Evolutionary conservation across 2,888 invertebrate genomes (phyloP), one percentile per base, ranked within the genome.

Genomic region (Amiota communis): DNA sequence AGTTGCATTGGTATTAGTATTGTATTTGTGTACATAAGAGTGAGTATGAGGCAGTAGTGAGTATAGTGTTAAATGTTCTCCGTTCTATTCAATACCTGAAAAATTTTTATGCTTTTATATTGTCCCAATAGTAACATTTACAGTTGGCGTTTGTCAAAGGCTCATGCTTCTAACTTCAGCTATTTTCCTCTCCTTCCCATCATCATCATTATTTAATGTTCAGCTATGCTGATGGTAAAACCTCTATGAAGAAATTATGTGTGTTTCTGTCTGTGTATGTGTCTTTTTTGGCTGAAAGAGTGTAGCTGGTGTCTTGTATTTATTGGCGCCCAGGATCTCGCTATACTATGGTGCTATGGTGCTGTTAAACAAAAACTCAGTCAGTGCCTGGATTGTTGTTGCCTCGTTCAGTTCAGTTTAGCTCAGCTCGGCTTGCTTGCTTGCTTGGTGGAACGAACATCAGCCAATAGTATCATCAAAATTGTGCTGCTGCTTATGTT

Each of bases 331-430:
- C 82, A 82, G 82, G 82, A 84, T 76, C 73, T 76, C 53, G 53
- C 53, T 51, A n/a, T n/a, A n/a, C n/a, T n/a, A n/a, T n/a, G n/a
- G n/a, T n/a, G n/a, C n/a, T n/a, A 12, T 51, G 2, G 12, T 20
- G 20, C 59, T 59, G 20, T 11, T 6, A 59, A 36, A 2, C 20
- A 59, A 20, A 11, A 59, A 20, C 57, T 57, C 59, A 17, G 59
- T 86, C 82, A 88, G 88, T 88, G 88, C 88, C 88, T 86, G 88
- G 88, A 88, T 88, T 83, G 87, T 86, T 88, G 87, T 87, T 88
- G 87, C 82, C 84, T 81, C 83, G 88, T 85, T 82, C 79, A 86
- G 81, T 80, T 76, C 79, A 73, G 81, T 80, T 76, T 79, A 73
- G 63, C 59, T 36, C 56, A n/a, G 70, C 36, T 72, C 36, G 36